Evolutionary conservation across 2,113 vertebrate genomes (phyloP).

Genomic region (Uria lomvia): DNA sequence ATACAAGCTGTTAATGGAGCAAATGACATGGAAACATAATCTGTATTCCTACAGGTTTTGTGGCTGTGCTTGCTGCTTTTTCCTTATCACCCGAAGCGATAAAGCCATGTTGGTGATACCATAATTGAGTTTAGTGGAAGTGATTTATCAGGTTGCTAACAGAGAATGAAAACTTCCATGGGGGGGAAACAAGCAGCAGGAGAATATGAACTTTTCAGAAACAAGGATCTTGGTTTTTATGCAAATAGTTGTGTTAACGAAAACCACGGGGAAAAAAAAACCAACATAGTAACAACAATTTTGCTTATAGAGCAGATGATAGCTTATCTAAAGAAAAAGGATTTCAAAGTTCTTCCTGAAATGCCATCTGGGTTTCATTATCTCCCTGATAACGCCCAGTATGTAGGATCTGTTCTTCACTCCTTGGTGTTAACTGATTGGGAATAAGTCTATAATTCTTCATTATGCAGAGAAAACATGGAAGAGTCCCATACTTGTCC

Average conservation of each 20-base stretch:
- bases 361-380: constrained; percentile 25
- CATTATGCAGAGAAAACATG: not conserved
- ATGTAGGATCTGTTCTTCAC: not conserved
- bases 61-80: constrained; percentile 41
- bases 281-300: not conserved
- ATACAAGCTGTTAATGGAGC: constrained; percentile 29
- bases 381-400: not conserved
- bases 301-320: not conserved
- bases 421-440: not conserved
- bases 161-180: constrained; percentile 31
- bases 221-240: not conserved
- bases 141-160: constrained; percentile 49
- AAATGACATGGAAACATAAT: constrained; percentile 47
- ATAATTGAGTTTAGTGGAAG: constrained; percentile 52
- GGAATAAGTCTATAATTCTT: not conserved
- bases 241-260: constrained; percentile 47
- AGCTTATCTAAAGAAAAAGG: not conserved
- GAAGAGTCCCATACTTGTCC: not conserved
- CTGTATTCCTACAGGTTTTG: constrained; percentile 42
- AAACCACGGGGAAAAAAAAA: not conserved
- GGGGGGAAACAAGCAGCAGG: not conserved
- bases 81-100: constrained; percentile 47
- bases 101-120: constrained; percentile 44
- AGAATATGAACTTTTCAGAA: constrained; percentile 35
- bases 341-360: constrained; percentile 20